Evolutionary conservation across 2,888 invertebrate genomes (phyloP), one percentile per base, ranked within the genome.

Genomic region (Panorpa germanica): DNA sequence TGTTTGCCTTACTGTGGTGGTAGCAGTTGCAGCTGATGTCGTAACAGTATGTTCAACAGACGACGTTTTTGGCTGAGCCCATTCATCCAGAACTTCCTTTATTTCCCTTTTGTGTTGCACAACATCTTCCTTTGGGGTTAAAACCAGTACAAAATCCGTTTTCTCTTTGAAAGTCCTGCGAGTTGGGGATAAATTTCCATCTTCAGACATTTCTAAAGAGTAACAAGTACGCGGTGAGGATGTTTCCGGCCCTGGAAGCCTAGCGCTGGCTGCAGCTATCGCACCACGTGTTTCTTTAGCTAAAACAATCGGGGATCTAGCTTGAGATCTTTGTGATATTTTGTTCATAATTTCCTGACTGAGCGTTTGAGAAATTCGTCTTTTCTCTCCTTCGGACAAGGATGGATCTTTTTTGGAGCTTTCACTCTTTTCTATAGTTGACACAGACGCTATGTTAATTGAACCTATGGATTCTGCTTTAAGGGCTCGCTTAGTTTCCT

Each of bases 341-440:
- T 69, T 68, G 39, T 69, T 68, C 37, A 77, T 52, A 15, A 77
- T 63, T 52, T 82, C 78, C 45, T 69, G 70, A 39, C 81, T 72
- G 4, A 82, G 53, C 3, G 67, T 69, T 50, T 73, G 65, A 0
- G 78, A 80, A 29, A 81, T 57, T 39, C 66, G 61, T 43, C 68
- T 67, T 43, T 81, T 82, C 41, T 81, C 78, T 18, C 58, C 60
- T 54, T 81, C 80, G 23, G 67, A 65, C 42, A 61, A 40, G 18
- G 45, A 36, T 10, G 40, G n/a, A 34, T 34, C 16, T 35, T 39
- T 11, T 32, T 28, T 28, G 32, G 36, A 11, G 11, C 15, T 26
- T 13, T 20, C n/a, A 7, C 32, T 17, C 16, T 12, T 13, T 22
- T 14, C 10, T n/a, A 28, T 20, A 8, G 29, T 15, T 7, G 32